Base-by-base conservation (phyloP, 92 coral and sea anemone species). In the Muricea muricata region DNA sequence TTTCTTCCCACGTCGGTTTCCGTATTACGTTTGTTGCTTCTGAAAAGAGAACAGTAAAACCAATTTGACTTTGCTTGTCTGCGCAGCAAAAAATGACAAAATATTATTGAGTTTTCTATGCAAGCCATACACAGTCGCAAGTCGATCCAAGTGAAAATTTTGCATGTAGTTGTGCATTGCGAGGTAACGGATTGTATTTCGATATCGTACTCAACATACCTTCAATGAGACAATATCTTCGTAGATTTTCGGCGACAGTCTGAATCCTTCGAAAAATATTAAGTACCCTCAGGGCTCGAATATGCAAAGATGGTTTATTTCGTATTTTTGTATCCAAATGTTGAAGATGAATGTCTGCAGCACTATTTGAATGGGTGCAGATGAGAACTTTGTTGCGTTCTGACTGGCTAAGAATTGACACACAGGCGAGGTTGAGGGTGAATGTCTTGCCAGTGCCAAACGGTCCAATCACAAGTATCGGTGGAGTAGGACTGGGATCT, bases 391-490 rank as follows among this genome's bases (percentile, higher is more conserved):
- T 91, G 48, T 88, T 93, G 17, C 82, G 55, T 54, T 82, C 78
- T 72, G 89, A 90, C 26, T 80, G 40, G 20, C 78, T 65, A 17
- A 96, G 79, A 39, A 96, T 80, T 24, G 88, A 89, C 60, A 91
- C 87, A 55, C 82, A 77, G 6, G 97, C 94, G 70, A 91, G 93
- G 78, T 86, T 88, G 28, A 96, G 70, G 0, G 97, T 92, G 86
- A 92, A 90, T 13, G 99, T 93, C 78, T 96, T 96, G n/a, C 99
- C 99, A 61, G 99, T 96, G 8, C 99, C 99, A 82, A 96, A 96
- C 18, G 99, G 99, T 28, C 99, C 98, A 69, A 93, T 91, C 10
- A 95, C 90, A 14, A 95, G 97, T 35, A 95, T 80, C 0, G 98
- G 98, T 20, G 94, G 92, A 18, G 89, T 41, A 45, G 89, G 88